Base-by-base conservation (phyloP, 1,140 invertebrate genomes). In the Drosophila setifemur region DNA sequence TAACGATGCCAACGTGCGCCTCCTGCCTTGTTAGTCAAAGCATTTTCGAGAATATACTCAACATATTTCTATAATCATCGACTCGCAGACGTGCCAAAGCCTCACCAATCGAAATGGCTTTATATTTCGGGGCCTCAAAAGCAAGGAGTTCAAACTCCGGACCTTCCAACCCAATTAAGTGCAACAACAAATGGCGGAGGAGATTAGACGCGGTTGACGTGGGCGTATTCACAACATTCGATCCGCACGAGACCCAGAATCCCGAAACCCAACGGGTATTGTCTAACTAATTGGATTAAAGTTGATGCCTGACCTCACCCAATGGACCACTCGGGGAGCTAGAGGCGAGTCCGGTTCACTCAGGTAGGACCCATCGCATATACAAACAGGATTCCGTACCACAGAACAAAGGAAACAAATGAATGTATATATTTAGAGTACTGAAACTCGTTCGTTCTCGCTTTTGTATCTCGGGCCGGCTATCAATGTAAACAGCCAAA, bases 221-320 rank as follows among this genome's bases (percentile, higher is more conserved):
- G 40, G 40, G 52, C 66, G 52, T 67, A 52, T 19, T 28, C 28
- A 39, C 6, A 25, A 69, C 33, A 70, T 50, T 48, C 47, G 52
- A 67, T 67, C 42, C 45, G 50, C 73, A 61, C 66, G 58, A 64
- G 71, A 52, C 58, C 49, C 53, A 45, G 14, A 49, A 50, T 35
- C 45, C 40, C 21, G 16, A 55, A 29, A 61, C 37, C 66, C 54
- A 48, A 16, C 18, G 16, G 37, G 29, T 40, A 69, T 79, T 79
- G 75, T 79, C 60, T 70, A 73, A 79, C 75, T 79, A 79, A 79
- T 79, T 79, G 75, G 75, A 79, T 79, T 79, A 79, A 44, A 58
- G 43, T 73, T 79, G 75, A 79, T 79, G 75, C 75, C 70, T 57
- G 66, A 70, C 75, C 69, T 54, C 50, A 44, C 33, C 48, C 66